These are phyloP conservation scores for Paelopatides confundens DNA, from an alignment of 53 echinoderm and acorn worm genomes.

Conservation along the genomic window DNA sequence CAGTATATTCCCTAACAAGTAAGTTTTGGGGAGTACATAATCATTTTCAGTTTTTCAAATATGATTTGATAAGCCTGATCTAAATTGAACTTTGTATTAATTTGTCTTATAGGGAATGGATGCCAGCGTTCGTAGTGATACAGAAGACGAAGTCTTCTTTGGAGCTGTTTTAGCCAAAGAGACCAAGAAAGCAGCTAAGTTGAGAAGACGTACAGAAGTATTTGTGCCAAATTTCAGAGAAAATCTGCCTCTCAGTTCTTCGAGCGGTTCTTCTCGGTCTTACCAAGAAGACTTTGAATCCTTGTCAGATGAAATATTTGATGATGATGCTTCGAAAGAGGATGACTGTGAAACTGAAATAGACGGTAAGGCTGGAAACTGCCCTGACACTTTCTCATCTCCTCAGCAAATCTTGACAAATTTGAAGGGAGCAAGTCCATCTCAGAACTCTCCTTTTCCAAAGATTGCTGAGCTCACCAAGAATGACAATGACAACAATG, in stretches of 20 bases:
- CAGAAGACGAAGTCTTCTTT: slow-evolving; percentile 88
- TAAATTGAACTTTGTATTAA: no score
- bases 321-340: neutral
- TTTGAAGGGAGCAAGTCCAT: neutral
- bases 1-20: no score
- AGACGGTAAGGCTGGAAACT: neutral
- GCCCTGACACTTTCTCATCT: no score
- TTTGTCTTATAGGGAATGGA: neutral
- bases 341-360: neutral
- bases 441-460: neutral
- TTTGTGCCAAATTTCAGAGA: slow-evolving; percentile 67
- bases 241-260: neutral
- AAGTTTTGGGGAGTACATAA: no score
- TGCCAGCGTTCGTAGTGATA: slow-evolving; percentile 15
- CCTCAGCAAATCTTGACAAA: neutral
- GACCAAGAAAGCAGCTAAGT: slow-evolving; percentile 69
- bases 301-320: neutral
- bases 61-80: no score
- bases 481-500: neutral
- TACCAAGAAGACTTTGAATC: neutral
- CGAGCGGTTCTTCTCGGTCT: slow-evolving; percentile 13
- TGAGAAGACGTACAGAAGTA: slow-evolving; percentile 74
- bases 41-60: no score
- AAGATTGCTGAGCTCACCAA: neutral
- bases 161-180: slow-evolving; percentile 75